These are phyloP conservation scores for Yponomeuta evonymella DNA, from an alignment of 2,888 invertebrate species.

Conservation along the genomic window DNA sequence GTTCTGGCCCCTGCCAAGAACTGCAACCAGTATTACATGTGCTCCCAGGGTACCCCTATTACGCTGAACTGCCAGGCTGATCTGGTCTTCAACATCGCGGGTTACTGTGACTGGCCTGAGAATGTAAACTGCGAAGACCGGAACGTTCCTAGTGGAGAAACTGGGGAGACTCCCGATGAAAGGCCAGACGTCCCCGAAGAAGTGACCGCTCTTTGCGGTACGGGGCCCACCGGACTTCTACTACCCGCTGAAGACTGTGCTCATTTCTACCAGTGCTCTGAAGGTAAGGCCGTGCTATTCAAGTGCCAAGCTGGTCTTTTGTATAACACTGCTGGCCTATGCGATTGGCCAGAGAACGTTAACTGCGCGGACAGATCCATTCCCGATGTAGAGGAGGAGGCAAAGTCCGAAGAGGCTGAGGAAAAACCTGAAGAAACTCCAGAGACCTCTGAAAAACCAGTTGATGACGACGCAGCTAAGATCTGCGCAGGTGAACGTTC, in stretches of 20 bases:
- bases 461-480: constrained; percentile 49
- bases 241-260: neutral
- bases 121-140: neutral
- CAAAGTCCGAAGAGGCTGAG: neutral
- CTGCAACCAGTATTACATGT: constrained; percentile 80
- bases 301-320: neutral
- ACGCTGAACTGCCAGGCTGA: neutral
- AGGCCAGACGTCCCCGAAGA: neutral
- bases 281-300: neutral
- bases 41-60: constrained; percentile 62
- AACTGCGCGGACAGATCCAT: neutral
- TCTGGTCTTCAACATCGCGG: neutral
- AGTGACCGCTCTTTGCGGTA: neutral
- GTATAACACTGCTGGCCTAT: neutral
- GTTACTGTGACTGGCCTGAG: constrained; percentile 10
- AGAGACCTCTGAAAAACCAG: neutral
- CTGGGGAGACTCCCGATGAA: neutral
- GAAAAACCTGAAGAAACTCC: neutral
- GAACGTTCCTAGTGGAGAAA: neutral
- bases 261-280: neutral
- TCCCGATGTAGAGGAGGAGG: neutral
- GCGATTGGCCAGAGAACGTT: constrained; percentile 8
- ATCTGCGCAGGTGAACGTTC: constrained; percentile 51
- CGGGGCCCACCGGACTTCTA: neutral
- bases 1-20: constrained; percentile 73